A percentile compares a stretch with the other conserved stretches of the same genome.
Evolutionary conservation across 1,140 invertebrate species (phyloP).

Genomic region (Achatina immaculata): DNA sequence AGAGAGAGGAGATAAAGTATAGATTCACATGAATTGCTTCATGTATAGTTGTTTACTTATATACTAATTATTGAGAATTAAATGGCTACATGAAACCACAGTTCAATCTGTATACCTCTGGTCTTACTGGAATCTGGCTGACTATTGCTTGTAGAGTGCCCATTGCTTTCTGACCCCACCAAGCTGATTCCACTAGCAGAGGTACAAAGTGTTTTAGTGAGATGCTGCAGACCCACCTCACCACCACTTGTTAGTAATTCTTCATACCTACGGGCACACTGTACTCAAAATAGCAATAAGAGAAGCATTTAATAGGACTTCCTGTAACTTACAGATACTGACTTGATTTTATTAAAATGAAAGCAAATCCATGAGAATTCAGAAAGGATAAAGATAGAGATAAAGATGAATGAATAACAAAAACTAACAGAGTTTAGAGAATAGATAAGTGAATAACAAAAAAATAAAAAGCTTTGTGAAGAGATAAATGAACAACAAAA

Average conservation of each 20-base stretch:
- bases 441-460: too few relatives aligned
- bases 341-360: too few relatives aligned
- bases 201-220: conserved; percentile 38
- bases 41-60: background rate
- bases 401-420: too few relatives aligned
- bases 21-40: too few relatives aligned
- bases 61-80: too few relatives aligned
- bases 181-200: conserved; percentile 44
- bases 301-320: conserved; percentile 15
- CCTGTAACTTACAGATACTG: background rate
- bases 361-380: too few relatives aligned
- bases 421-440: too few relatives aligned
- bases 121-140: conserved; percentile 21
- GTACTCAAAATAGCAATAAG: conserved; percentile 9
- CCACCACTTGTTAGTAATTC: conserved; percentile 56
- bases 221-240: conserved; percentile 50
- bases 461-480: too few relatives aligned
- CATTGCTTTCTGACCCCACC: background rate
- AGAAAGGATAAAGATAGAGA: too few relatives aligned
- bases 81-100: background rate
- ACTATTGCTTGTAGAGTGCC: conserved; percentile 4
- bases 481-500: too few relatives aligned
- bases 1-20: background rate
- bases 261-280: conserved; percentile 65
- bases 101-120: conserved; percentile 23